These are phyloP conservation scores for Drosophila ezoana DNA, from an alignment of 2,888 invertebrate species.

Conservation along the genomic window DNA sequence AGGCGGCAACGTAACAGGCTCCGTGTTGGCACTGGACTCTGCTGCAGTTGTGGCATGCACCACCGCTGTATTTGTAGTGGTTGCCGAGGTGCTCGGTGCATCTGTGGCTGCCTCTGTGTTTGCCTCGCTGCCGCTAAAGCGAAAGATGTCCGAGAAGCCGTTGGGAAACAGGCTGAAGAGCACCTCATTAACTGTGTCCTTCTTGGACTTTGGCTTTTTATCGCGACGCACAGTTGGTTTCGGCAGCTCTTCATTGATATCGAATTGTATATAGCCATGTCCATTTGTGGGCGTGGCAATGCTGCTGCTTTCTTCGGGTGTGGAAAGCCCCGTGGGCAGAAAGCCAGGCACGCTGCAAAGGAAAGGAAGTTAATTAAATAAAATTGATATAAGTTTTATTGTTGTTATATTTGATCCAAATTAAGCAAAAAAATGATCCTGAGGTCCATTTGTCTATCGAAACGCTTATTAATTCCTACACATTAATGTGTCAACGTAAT, in stretches of 20 bases:
- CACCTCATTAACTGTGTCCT: constrained; percentile 79
- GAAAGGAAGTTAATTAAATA: neutral
- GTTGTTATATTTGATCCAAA: no score
- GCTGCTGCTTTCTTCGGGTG: neutral
- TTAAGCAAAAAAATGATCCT: no score
- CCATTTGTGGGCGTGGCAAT: constrained; percentile 56
- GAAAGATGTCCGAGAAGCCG: constrained; percentile 82
- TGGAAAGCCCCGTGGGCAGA: constrained; percentile 44
- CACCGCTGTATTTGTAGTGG: constrained; percentile 44
- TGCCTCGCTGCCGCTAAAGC: constrained; percentile 72
- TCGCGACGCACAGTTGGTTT: constrained; percentile 28
- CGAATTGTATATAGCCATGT: constrained; percentile 79
- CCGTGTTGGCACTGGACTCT: constrained; percentile 16
- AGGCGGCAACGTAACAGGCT: neutral
- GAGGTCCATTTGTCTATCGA: no score
- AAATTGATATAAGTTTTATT: neutral
- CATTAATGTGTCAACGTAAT: no score
- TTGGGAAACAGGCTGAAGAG: constrained; percentile 80
- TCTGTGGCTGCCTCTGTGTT: constrained; percentile 36
- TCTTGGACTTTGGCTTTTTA: constrained; percentile 24
- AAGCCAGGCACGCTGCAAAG: constrained; percentile 49
- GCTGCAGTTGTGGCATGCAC: constrained; percentile 31
- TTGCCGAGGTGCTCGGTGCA: constrained; percentile 25
- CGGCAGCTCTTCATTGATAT: constrained; percentile 67
- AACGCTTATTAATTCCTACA: no score